Percentiles rank a stretch among this genome's conserved stretches.
These are phyloP conservation scores for Hoplostethus atlanticus DNA, from an alignment of 2,797 vertebrate genomes.

Conservation along the genomic window DNA sequence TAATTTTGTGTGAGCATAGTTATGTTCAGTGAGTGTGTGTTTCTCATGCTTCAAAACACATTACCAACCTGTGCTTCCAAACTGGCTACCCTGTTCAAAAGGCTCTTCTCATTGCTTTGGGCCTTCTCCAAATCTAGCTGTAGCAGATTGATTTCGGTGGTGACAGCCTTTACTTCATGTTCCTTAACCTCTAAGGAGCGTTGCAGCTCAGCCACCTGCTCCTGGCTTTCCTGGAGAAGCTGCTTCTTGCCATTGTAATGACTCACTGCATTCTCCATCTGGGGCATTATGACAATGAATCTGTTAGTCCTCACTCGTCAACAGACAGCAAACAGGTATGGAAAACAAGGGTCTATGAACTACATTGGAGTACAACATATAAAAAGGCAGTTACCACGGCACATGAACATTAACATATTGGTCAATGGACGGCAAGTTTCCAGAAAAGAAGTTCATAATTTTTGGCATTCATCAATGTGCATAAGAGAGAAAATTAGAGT, in stretches of 20 bases:
- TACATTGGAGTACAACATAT: background rate
- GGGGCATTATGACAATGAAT: slow-evolving; percentile 6
- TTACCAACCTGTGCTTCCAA: slow-evolving; percentile 89
- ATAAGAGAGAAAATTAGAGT: too few relatives aligned
- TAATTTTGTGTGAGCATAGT: background rate
- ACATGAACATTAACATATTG: too few relatives aligned
- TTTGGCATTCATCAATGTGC: too few relatives aligned
- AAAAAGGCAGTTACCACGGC: too few relatives aligned
- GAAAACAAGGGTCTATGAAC: background rate
- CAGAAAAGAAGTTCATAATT: background rate
- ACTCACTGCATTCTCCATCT: slow-evolving; percentile 92
- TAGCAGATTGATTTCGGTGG: slow-evolving; percentile 80
- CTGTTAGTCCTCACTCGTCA: background rate
- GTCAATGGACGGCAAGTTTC: background rate
- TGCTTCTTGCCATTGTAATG: slow-evolving; percentile 92
- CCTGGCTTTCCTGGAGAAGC: slow-evolving; percentile 88
- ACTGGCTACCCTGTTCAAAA: slow-evolving; percentile 82
- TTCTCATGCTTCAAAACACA: background rate
- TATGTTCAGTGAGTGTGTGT: background rate
- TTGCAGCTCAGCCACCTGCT: slow-evolving; percentile 82
- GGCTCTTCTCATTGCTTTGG: slow-evolving; percentile 78
- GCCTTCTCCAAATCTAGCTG: slow-evolving; percentile 85
- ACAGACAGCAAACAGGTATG: background rate
- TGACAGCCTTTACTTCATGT: slow-evolving; percentile 79
- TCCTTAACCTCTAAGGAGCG: slow-evolving; percentile 77